These are phyloP conservation scores for Miichthys miiuy DNA, from an alignment of 2,797 vertebrate genomes.

Conservation along the genomic window DNA sequence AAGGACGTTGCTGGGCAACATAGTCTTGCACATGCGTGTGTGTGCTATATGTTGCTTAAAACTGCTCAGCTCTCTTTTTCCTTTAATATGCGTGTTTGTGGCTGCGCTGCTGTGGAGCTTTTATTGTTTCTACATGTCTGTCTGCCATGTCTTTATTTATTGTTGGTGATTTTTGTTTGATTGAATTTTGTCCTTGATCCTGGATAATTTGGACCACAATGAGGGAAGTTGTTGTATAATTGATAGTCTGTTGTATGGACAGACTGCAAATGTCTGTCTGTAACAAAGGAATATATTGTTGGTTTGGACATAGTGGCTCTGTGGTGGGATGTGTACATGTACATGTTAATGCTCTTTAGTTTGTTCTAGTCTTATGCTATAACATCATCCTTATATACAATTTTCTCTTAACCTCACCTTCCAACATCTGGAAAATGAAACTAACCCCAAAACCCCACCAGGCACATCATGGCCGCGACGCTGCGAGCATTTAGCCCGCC, in stretches of 20 bases:
- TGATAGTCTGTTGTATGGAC: background rate
- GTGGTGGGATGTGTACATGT: no score
- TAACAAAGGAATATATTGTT: background rate
- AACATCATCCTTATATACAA: background rate
- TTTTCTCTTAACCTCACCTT: background rate
- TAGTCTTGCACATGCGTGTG: background rate
- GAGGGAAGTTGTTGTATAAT: background rate
- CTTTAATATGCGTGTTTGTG: background rate
- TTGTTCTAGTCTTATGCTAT: background rate
- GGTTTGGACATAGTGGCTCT: background rate
- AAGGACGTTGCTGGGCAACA: background rate
- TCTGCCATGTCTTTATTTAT: background rate
- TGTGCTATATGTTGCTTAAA: background rate
- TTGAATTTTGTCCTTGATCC: background rate
- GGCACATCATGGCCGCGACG: no score
- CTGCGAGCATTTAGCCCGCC: no score
- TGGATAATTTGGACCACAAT: background rate
- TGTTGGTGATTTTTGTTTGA: background rate
- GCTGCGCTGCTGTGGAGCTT: background rate
- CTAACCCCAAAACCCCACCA: no score
- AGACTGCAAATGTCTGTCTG: background rate
- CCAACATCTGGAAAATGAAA: no score
- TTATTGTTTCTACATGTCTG: background rate
- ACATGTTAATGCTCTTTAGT: background rate
- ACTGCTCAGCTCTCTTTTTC: background rate